Base-by-base conservation (phyloP, 2,113 vertebrate species). In the Sorex araneus region DNA sequence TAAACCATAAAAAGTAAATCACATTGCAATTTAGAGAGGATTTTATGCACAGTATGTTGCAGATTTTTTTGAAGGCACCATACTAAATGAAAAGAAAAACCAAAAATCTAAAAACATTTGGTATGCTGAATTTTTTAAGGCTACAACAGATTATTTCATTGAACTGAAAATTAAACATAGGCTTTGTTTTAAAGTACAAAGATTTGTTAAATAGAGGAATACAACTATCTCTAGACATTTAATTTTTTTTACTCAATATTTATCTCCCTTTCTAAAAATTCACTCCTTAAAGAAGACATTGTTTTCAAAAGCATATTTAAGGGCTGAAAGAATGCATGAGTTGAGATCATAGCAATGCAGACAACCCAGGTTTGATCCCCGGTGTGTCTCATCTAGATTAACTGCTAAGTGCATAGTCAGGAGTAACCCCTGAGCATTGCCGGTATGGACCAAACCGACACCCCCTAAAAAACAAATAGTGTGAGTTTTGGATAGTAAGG, bases 1-100 rank as follows among this genome's bases (percentile, higher is more conserved):
- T 73, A 89, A 85, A 54, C n/a, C 57, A 57, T 80, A 94, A 66
- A 89, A 94, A 88, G 74, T 36, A 95, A 92, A 92, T 79, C 40
- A 76, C 80, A 80, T 74, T 69, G 63, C 75, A 84, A 88, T 64
- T 94, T 80, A 84, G 75, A 69, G 43, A 89, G 43, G 83, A 90
- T 84, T 88, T 88, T 60, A 88, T 74, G 63, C 69, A 83, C 86
- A 88, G 81, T 63, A 83, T 64, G 9, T 78, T 74, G 69, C 70
- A 54, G 54, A 54, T 19, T 54, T 54, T 54, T 54, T 54, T 40
- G 54, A 54, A 19, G 15, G 18, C 13, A 10, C 13, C 54, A 54
- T 54, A 82, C 47, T 36, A 23, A 71, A 95, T 40, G 80, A 85
- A 80, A 94, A 93, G 32, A 70, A 80, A 91, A 92, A 47, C 27